These are phyloP conservation scores for Pomatostomus ruficeps DNA, from an alignment of 2,113 vertebrate species.

Conservation along the genomic window DNA sequence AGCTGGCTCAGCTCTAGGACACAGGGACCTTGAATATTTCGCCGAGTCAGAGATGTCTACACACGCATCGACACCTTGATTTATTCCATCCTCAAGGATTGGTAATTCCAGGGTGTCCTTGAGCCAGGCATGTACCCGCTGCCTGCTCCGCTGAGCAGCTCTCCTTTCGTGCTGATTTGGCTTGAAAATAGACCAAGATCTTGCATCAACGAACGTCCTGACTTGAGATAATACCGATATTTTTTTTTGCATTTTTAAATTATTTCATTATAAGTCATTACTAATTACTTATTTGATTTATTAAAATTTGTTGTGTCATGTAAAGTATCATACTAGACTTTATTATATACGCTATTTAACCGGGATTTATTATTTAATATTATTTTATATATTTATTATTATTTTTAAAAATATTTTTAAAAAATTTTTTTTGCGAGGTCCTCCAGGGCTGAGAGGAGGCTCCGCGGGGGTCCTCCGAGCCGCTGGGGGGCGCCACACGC, in stretches of 20 bases:
- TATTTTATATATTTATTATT: not conserved
- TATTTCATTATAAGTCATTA: not conserved
- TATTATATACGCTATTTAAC: no score
- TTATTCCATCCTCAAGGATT: not conserved
- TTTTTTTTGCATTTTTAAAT: not conserved
- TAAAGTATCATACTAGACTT: no score
- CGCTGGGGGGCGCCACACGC: rapidly evolving
- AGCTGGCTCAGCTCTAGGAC: not conserved
- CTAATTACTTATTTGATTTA: no score
- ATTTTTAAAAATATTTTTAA: not conserved
- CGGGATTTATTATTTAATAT: not conserved
- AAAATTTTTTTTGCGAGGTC: rapidly evolving
- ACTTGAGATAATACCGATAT: no score
- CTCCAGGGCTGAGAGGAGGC: rapidly evolving
- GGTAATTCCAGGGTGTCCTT: not conserved
- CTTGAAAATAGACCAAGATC: not conserved
- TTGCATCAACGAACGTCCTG: not conserved
- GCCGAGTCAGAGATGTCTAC: not conserved
- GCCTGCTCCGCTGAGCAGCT: not conserved
- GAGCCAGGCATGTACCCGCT: not conserved
- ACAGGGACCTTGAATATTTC: not conserved
- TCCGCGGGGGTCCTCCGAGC: rapidly evolving
- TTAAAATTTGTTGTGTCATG: no score
- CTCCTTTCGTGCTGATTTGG: not conserved
- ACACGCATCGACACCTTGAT: not conserved